A percentile compares a stretch with the other conserved stretches of the same genome.
Conservation (phyloP, 2,888 invertebrate species). For the Pyrrhosoma nymphula region DNA sequence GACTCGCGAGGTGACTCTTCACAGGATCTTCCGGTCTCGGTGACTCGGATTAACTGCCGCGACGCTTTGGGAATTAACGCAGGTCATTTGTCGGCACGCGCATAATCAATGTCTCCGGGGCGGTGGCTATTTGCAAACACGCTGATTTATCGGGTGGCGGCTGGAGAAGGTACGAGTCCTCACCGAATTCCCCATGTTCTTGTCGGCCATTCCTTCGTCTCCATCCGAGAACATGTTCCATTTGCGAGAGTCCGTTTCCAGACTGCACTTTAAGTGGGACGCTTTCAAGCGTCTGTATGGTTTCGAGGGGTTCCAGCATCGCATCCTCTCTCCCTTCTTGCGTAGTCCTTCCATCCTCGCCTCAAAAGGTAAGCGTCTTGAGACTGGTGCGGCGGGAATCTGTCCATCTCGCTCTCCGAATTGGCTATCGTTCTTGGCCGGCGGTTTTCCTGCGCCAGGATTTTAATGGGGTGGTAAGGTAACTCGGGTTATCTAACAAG, state of each 20-base stretch:
- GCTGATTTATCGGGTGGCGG: not conserved
- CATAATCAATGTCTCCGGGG: not conserved
- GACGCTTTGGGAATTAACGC: not conserved
- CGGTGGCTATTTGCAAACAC: not conserved
- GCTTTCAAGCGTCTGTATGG: not conserved
- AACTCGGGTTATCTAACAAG: not conserved
- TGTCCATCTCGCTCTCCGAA: not conserved
- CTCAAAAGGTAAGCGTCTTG: not conserved
- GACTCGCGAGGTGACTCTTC: not conserved
- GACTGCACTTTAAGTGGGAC: not conserved
- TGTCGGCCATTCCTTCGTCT: not conserved
- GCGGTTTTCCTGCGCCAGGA: not conserved
- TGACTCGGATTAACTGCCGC: slow-evolving; percentile 15
- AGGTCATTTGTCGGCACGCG: not conserved
- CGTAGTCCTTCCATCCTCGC: not conserved
- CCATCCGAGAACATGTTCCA: not conserved
- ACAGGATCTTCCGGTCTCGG: not conserved
- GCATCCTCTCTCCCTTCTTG: not conserved
- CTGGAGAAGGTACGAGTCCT: not conserved
- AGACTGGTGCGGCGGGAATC: not conserved
- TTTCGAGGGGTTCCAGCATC: not conserved
- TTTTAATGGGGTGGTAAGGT: slow-evolving; percentile 4
- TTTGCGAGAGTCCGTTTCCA: not conserved
- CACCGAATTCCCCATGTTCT: not conserved
- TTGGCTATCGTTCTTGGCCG: not conserved